Percentiles rank a stretch among this genome's conserved stretches.
Evolutionary conservation across 2,888 invertebrate species (phyloP).

Genomic region (Acleris literana): DNA sequence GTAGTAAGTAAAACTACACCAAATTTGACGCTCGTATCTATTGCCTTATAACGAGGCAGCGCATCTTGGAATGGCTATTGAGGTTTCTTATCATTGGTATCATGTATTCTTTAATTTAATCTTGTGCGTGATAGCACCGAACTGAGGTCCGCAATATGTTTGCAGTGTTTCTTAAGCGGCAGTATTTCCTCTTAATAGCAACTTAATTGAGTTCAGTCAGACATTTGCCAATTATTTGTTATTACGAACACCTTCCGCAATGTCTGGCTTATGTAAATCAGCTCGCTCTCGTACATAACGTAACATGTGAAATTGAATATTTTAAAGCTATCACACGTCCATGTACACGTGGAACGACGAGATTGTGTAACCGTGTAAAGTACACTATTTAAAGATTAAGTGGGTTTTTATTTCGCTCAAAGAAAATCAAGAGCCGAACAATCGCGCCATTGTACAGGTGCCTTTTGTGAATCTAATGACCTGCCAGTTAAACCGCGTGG

Average conservation of each 20-base stretch:
- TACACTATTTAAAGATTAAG: slow-evolving; percentile 39
- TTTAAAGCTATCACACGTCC: slow-evolving; percentile 39
- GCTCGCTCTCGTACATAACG: slow-evolving; percentile 29
- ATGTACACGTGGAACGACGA: slow-evolving; percentile 40
- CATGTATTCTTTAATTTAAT: too few species aligned
- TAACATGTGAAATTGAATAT: slow-evolving; percentile 50
- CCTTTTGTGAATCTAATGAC: slow-evolving; percentile 56
- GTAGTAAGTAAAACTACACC: too few species aligned
- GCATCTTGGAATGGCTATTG: too few species aligned
- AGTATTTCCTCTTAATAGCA: slow-evolving; percentile 26
- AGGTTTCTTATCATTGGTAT: too few species aligned
- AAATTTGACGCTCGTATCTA: too few species aligned
- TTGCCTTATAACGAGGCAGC: too few species aligned
- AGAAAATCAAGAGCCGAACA: slow-evolving; percentile 45
- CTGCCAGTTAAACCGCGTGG: slow-evolving; percentile 53
- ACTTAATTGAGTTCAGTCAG: slow-evolving; percentile 55
- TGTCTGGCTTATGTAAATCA: slow-evolving; percentile 51
- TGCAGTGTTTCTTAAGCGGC: too few species aligned
- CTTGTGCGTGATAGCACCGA: too few species aligned
- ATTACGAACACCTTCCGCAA: slow-evolving; percentile 50
- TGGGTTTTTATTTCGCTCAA: slow-evolving; percentile 35
- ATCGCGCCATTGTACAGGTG: slow-evolving; percentile 46
- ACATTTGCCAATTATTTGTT: slow-evolving; percentile 55
- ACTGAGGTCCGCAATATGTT: too few species aligned
- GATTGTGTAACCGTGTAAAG: slow-evolving; percentile 39